A percentile compares a stretch with the other conserved stretches of the same genome.
These are phyloP conservation scores for Microctenopoma lineatum DNA, from an alignment of 2,797 vertebrate species.

Conservation along the genomic window DNA sequence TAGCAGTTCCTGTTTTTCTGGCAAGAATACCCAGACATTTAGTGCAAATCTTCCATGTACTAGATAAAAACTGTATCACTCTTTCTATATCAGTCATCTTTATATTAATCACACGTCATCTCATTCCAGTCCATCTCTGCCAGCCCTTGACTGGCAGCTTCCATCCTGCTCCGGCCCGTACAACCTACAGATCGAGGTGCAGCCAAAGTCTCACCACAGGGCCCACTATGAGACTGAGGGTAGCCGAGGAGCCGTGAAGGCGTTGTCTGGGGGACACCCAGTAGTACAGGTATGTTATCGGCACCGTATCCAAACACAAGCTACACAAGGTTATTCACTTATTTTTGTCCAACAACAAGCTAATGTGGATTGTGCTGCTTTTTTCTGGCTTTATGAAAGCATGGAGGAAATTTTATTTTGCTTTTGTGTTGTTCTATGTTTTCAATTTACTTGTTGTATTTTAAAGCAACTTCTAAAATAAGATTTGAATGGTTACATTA, in stretches of 20 bases:
- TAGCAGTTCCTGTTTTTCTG: slow-evolving; percentile 15
- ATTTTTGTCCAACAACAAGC: slow-evolving; percentile 29
- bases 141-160: slow-evolving; percentile 98
- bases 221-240: slow-evolving; percentile 99
- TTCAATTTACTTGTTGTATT: neutral
- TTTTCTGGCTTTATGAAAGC: slow-evolving; percentile 36
- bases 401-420: slow-evolving; percentile 10
- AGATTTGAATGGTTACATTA: too few relatives aligned
- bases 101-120: slow-evolving; percentile 26
- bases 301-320: slow-evolving; percentile 1
- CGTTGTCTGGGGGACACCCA: slow-evolving; percentile 93
- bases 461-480: neutral
- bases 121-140: slow-evolving; percentile 89
- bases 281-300: slow-evolving; percentile 90
- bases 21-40: slow-evolving; percentile 7
- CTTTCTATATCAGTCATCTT: neutral
- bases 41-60: neutral
- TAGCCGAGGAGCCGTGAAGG: slow-evolving; percentile 97
- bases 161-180: slow-evolving; percentile 96
- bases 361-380: slow-evolving; percentile 22
- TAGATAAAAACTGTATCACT: neutral
- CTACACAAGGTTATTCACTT: slow-evolving; percentile 2
- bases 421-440: neutral
- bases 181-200: slow-evolving; percentile 94
- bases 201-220: slow-evolving; percentile 98